A percentile compares a stretch with the other conserved stretches of the same genome.
Conservation (phyloP, 2,113 vertebrate species). For the Ictalurus furcatus region DNA sequence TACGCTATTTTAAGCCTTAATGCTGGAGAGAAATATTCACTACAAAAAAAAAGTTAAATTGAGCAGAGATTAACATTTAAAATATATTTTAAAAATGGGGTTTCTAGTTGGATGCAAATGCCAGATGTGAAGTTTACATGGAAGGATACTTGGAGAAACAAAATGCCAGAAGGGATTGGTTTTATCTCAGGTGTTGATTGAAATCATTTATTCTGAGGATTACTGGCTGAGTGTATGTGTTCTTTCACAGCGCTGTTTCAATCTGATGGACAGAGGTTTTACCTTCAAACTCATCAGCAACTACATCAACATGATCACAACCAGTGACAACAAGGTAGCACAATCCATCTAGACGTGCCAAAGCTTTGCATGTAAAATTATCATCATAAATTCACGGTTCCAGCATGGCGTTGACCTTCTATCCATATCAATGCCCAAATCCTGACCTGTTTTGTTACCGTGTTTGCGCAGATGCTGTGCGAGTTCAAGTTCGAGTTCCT, state of each 20-base stretch:
- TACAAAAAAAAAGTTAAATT: not conserved
- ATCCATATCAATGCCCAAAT: not conserved
- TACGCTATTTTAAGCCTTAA: not conserved
- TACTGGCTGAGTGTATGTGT: conserved; percentile 7
- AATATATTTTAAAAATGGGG: not conserved
- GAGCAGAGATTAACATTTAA: not conserved
- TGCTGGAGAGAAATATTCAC: not conserved
- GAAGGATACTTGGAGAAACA: not conserved
- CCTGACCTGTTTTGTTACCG: conserved; percentile 26
- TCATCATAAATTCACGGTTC: not conserved
- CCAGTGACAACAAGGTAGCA: conserved; percentile 87
- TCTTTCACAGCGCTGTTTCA: conserved; percentile 85
- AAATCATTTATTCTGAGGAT: not conserved
- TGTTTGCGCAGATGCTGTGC: conserved; percentile 79
- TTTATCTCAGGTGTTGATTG: not conserved
- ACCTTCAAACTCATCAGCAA: conserved; percentile 91
- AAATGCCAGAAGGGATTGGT: not conserved
- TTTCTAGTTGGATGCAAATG: not conserved
- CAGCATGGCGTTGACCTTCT: not conserved
- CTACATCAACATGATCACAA: conserved; percentile 91
- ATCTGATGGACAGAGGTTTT: conserved; percentile 95
- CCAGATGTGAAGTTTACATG: not conserved
- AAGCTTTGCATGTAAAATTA: no score
- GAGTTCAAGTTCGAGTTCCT: conserved; percentile 97
- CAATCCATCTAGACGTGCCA: not conserved